Percentiles rank a stretch among this genome's conserved stretches.
Conservation (phyloP, 2,888 invertebrate species). For the Erebia epiphron region DNA sequence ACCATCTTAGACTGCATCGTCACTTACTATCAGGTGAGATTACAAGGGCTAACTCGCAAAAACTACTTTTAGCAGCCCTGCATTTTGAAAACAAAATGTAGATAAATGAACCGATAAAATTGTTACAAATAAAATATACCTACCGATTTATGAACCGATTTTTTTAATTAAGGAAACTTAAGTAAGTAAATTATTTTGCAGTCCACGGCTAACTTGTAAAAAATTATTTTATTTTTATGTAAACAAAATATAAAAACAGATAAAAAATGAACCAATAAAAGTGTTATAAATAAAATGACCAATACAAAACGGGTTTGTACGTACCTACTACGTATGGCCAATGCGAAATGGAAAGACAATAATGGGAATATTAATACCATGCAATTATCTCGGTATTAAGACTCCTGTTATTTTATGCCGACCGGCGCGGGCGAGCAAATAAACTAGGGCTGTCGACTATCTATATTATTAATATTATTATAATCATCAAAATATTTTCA, state of each 20-base stretch:
- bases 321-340: not conserved
- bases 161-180: too few relatives aligned
- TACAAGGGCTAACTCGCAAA: too few relatives aligned
- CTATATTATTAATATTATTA: too few relatives aligned
- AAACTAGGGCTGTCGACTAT: not conserved
- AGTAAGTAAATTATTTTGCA: too few relatives aligned
- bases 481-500: too few relatives aligned
- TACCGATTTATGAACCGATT: too few relatives aligned
- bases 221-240: too few relatives aligned
- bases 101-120: not conserved
- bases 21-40: too few relatives aligned
- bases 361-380: constrained; percentile 17
- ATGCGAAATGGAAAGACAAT: constrained; percentile 7
- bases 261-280: not conserved
- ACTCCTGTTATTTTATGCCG: constrained; percentile 19
- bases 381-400: constrained; percentile 24
- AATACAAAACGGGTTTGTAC: not conserved
- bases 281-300: too few relatives aligned
- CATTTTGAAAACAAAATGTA: not conserved
- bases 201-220: too few relatives aligned
- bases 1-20: too few relatives aligned
- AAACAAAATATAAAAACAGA: not conserved
- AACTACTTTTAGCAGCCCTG: not conserved
- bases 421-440: constrained; percentile 1
- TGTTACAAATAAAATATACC: not conserved